Percentiles rank a stretch among this genome's conserved stretches.
Evolutionary conservation across 2,113 vertebrate genomes (phyloP).

Genomic region (Meriones unguiculatus): DNA sequence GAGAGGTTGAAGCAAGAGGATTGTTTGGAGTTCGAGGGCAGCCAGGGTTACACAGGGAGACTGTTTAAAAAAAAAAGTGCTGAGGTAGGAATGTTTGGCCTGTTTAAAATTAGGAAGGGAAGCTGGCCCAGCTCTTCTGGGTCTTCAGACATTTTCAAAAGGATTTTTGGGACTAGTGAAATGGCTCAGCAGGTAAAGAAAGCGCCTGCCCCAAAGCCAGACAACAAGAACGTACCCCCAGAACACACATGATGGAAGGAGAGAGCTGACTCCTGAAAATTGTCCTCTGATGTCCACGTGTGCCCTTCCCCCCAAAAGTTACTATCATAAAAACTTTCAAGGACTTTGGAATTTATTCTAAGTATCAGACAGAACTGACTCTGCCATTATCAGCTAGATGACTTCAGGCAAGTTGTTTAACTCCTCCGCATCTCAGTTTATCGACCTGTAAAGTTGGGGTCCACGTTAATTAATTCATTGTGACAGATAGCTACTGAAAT

Average conservation of each 20-base stretch:
- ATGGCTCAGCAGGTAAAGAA: neutral
- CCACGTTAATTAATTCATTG: neutral
- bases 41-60: neutral
- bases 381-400: neutral
- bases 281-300: neutral
- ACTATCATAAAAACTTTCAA: neutral
- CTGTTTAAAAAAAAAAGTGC: neutral
- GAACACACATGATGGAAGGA: neutral
- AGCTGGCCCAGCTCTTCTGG: neutral
- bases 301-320: neutral
- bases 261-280: neutral
- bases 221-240: neutral
- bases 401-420: neutral
- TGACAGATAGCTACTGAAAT: neutral
- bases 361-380: neutral
- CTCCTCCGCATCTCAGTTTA: neutral
- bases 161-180: neutral
- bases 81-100: neutral
- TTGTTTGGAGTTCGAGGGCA: neutral
- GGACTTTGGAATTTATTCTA: conserved; percentile 17
- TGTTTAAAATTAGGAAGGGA: neutral
- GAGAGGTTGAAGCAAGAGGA: neutral
- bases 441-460: neutral
- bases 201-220: neutral
- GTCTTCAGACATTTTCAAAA: neutral